Conservation (phyloP, 2,113 vertebrate species). For the Vireo altiloquus region DNA sequence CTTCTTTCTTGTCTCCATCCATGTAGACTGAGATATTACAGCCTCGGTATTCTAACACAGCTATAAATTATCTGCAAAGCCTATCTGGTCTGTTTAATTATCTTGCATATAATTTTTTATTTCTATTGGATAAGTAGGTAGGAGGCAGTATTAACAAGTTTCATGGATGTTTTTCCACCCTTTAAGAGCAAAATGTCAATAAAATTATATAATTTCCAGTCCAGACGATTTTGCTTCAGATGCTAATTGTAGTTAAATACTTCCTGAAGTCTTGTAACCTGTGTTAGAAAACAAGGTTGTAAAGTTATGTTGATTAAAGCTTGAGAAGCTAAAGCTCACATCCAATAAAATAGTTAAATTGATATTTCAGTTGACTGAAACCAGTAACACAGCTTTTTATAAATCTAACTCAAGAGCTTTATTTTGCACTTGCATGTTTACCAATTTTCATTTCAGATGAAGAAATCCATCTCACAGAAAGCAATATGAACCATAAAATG, state of each 20-base stretch:
- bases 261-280: neutral
- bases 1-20: neutral
- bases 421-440: neutral
- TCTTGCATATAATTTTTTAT: neutral
- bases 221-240: neutral
- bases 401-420: neutral
- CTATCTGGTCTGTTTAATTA: neutral
- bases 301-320: neutral
- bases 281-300: neutral
- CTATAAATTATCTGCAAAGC: neutral
- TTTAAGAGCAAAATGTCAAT: neutral
- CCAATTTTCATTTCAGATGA: neutral
- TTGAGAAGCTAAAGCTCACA: neutral
- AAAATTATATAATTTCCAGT: neutral
- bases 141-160: neutral
- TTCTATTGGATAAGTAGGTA: neutral
- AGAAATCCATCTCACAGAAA: neutral
- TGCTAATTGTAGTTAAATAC: neutral
- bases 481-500: neutral
- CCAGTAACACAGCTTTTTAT: neutral
- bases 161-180: neutral
- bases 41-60: neutral
- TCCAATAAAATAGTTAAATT: neutral
- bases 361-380: neutral
- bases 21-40: neutral